These are phyloP conservation scores for Cotesia typhae DNA, from an alignment of 1,140 invertebrate genomes.

Conservation along the genomic window DNA sequence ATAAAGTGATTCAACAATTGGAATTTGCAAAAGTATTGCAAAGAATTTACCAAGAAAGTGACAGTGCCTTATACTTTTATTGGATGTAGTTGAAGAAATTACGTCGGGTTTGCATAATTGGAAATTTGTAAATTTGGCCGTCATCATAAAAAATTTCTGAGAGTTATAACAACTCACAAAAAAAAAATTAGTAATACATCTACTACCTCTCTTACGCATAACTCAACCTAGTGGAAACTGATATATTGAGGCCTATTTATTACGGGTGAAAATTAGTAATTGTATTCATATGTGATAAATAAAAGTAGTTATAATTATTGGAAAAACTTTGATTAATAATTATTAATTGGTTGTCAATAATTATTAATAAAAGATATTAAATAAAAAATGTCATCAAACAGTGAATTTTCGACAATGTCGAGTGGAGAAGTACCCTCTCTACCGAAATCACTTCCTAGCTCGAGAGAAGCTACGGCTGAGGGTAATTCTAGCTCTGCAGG, in stretches of 20 bases:
- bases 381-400: conserved; percentile 59
- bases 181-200: conserved; percentile 15
- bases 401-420: conserved; percentile 63
- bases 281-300: conserved; percentile 9
- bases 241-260: no score
- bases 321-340: no score
- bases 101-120: conserved; percentile 5
- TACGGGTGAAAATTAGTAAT: no score
- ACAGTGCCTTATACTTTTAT: conserved; percentile 30
- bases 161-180: background rate
- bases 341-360: background rate
- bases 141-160: background rate
- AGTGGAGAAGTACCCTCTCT: conserved; percentile 60
- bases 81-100: conserved; percentile 36
- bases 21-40: background rate
- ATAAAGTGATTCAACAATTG: conserved; percentile 13
- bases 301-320: background rate
- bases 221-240: background rate
- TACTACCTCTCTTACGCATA: conserved; percentile 5
- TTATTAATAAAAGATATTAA: conserved; percentile 6
- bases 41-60: conserved; percentile 33
- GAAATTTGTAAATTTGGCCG: conserved; percentile 43
- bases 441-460: conserved; percentile 61
- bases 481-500: conserved; percentile 56
- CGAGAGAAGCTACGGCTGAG: conserved; percentile 61